Percentiles rank a stretch among this genome's conserved stretches.
phyloP scores from a whole-genome alignment of 2,888 invertebrate species.

The Notocelia uddmanniana region DNA sequence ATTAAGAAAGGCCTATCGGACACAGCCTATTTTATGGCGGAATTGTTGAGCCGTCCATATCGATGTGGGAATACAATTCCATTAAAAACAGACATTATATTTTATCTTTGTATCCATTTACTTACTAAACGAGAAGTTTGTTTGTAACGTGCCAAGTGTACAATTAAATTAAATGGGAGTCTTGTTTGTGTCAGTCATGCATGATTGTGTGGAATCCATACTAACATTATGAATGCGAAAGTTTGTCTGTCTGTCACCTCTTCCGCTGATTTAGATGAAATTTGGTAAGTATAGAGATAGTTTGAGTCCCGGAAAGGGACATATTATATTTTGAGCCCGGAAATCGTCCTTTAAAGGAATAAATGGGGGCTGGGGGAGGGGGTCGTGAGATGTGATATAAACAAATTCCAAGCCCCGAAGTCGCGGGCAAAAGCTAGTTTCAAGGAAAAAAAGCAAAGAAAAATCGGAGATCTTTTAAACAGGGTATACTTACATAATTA shows the following conservation, averaged over 20 bases:
- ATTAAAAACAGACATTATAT: constrained; percentile 4
- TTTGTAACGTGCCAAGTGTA: neutral
- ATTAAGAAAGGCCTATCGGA: constrained; percentile 23
- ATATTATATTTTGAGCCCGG: no score
- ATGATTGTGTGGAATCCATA: neutral
- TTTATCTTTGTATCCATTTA: constrained; percentile 7
- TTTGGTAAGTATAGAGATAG: no score
- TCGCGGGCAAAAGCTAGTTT: no score
- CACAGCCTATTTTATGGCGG: constrained; percentile 10
- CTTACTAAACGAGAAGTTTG: neutral
- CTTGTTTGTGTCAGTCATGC: neutral
- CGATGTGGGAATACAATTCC: constrained; percentile 8
- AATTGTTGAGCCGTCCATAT: neutral
- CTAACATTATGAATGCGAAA: no score
- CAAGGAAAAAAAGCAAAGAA: neutral
- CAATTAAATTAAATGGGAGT: neutral
- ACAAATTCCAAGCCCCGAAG: no score
- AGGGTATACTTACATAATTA: no score
- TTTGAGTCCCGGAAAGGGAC: no score
- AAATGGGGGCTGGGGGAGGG: no score
- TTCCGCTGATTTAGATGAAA: no score
- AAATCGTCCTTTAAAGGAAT: no score
- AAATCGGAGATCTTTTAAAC: neutral
- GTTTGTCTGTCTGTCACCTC: no score
- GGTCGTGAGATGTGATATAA: no score